phyloP scores from a whole-genome alignment of 2,888 invertebrate species.

The Sinohyriopsis cumingii region DNA sequence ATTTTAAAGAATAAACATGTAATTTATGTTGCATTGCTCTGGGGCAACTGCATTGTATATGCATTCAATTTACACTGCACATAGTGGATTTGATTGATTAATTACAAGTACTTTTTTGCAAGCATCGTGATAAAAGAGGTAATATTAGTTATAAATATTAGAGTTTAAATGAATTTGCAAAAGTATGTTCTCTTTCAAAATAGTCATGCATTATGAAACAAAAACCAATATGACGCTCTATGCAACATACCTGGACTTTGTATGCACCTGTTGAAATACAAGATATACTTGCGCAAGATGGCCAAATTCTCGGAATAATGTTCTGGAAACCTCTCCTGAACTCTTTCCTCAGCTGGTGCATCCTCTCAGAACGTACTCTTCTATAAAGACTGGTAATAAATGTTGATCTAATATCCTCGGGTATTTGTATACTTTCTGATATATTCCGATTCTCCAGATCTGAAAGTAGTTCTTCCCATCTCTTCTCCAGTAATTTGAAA shows the following conservation, averaged over 20 bases:
- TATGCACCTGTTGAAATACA: constrained; percentile 33
- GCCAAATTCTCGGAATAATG: constrained; percentile 35
- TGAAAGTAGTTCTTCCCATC: constrained; percentile 28
- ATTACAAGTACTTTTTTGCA: no score
- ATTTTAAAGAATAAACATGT: no score
- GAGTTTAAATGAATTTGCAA: no score
- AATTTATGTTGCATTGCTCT: no score
- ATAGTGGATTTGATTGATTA: no score
- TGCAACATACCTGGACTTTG: constrained; percentile 21
- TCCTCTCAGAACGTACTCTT: constrained; percentile 1
- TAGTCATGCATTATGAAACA: background rate
- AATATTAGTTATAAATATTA: no score
- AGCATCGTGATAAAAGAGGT: no score
- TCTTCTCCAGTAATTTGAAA: constrained; percentile 28
- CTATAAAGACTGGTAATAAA: constrained; percentile 10
- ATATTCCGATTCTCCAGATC: constrained; percentile 33
- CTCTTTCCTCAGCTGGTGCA: constrained; percentile 17
- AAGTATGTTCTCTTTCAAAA: background rate
- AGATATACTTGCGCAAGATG: constrained; percentile 23
- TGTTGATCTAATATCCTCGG: constrained; percentile 5
- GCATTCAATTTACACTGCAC: no score
- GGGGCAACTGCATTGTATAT: no score
- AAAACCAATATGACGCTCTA: background rate
- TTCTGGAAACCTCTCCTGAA: constrained; percentile 24
- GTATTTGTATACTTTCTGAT: constrained; percentile 7